Evolutionary conservation across 2,888 invertebrate genomes (phyloP).

Genomic region (Temnothorax ravouxi): DNA sequence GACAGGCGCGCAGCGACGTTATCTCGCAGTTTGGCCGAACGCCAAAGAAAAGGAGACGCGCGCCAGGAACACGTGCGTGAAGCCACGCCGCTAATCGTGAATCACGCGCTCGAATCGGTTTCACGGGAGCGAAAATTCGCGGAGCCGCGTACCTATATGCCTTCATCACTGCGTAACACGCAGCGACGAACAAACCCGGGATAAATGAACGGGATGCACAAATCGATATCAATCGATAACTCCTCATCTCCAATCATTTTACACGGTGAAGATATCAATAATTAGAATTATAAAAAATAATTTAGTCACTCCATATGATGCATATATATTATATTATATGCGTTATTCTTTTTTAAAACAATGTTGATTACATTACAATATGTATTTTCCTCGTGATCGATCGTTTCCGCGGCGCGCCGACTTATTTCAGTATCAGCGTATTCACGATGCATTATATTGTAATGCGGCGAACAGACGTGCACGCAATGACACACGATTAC

Average conservation of each 20-base stretch:
- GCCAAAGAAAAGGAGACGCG: conserved; percentile 67
- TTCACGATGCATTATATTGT: conserved; percentile 29
- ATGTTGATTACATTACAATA: background rate
- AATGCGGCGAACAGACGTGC: conserved; percentile 10
- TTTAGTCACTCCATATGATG: background rate
- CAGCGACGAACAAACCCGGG: background rate
- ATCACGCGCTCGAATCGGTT: conserved; percentile 67
- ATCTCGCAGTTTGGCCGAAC: conserved; percentile 66
- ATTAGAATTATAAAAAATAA: background rate
- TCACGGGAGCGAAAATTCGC: conserved; percentile 53
- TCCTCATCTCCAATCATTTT: too few species aligned
- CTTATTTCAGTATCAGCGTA: background rate
- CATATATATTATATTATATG: background rate
- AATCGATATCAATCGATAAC: background rate
- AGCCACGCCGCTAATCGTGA: conserved; percentile 67
- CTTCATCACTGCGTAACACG: conserved; percentile 14
- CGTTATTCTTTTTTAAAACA: background rate
- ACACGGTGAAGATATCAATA: background rate
- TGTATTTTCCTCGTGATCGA: background rate
- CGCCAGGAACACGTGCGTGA: conserved; percentile 74
- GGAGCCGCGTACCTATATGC: conserved; percentile 29
- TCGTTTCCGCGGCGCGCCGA: background rate
- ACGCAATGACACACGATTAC: conserved; percentile 33
- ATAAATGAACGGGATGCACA: background rate
- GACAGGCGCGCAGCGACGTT: conserved; percentile 43